Evolutionary conservation across 2,113 vertebrate genomes (phyloP), one percentile per base, ranked within the genome.

Genomic region (Phaethon lepturus): DNA sequence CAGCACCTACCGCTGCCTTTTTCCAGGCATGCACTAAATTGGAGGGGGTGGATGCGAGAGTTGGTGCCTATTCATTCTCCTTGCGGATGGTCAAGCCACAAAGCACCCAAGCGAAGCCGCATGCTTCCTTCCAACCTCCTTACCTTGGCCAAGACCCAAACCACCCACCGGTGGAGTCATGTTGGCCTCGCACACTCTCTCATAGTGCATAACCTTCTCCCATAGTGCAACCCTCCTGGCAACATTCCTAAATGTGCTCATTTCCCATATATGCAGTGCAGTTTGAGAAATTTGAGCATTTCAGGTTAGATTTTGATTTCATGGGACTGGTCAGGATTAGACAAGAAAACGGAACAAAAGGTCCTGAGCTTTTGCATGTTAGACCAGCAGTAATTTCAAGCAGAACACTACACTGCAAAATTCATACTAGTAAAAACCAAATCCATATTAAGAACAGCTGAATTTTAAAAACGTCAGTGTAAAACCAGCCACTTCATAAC

Each of bases 61-160:
- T 11, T 3, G 45, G 35, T 53, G 22, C 10, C 79, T 55, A 4
- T 16, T 67, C 79, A 26, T 83, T 13, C 40, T 64, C 87, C 72
- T 72, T 69, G 38, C 74, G 74, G 93, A 86, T 63, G 59, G 44
- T n/a, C 58, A 74, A 77, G 79, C 62, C 90, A 76, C 93, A 96
- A 63, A 95, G 71, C n/a, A 64, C 47, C 75, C 73, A 56, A 74
- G n/a, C 5, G 18, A 93, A 93, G n/a, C 40, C 71, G 7, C 11
- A 7, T 2, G 42, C 68, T 89, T 52, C 69, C 64, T 96, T 44
- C 87, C 82, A 67, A 60, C 13, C 42, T 38, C 75, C 38, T 53
- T 9, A 3, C 5, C 40, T 7, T n/a, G 87, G 85, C 49, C 1
- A 0, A 53, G 56, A 26, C 40, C 24, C 78, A 73, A 80, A 49